Conservation (phyloP, 2,797 vertebrate species). For the Myotis pilosus region DNA sequence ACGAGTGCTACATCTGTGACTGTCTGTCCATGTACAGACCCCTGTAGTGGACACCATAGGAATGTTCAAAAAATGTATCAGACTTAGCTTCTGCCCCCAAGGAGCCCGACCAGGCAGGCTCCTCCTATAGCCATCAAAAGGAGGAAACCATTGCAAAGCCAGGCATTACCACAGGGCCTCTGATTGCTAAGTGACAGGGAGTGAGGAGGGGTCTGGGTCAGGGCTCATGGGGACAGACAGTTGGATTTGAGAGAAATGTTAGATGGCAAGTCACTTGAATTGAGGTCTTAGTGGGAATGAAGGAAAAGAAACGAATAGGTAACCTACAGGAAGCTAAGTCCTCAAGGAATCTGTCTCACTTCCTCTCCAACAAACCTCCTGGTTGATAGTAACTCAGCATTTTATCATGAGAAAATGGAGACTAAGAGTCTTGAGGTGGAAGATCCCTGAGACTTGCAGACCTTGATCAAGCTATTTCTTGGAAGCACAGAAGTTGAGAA, state of each 20-base stretch:
- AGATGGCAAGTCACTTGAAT: neutral
- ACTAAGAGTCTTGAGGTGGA: neutral
- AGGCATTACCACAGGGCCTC: neutral
- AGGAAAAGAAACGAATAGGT: neutral
- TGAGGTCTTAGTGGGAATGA: neutral
- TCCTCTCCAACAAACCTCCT: neutral
- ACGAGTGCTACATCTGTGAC: neutral
- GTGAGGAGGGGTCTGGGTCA: neutral
- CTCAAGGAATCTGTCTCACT: neutral
- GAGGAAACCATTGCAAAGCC: neutral
- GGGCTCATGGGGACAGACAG: neutral
- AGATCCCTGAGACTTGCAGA: neutral
- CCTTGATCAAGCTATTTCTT: neutral
- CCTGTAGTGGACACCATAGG: neutral
- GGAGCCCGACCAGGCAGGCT: neutral
- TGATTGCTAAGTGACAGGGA: neutral
- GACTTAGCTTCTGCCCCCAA: neutral
- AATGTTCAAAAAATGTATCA: neutral
- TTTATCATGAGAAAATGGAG: neutral
- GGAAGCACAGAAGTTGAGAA: neutral
- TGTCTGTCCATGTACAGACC: neutral
- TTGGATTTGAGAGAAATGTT: neutral
- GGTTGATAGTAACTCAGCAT: neutral
- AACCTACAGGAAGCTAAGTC: neutral
- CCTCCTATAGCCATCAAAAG: neutral